Conservation (phyloP, 2,888 invertebrate species). For the Perizoma affinitatum region DNA sequence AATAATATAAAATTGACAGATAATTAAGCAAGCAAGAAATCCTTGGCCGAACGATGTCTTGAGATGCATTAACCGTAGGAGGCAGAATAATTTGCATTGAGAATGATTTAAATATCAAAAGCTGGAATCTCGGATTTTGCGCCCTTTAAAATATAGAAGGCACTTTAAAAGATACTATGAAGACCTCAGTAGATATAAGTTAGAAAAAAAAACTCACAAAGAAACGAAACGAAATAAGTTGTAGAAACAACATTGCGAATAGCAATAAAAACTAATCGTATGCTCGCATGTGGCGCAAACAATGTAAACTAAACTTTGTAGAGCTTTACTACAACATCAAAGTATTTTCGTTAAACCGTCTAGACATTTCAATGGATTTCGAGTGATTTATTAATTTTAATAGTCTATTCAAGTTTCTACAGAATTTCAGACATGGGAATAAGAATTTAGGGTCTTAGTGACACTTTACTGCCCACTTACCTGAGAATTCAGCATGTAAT, state of each 20-base stretch:
- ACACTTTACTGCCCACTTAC: no score
- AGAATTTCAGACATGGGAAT: neutral
- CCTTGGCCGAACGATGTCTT: conserved; percentile 21
- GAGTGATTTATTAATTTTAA: neutral
- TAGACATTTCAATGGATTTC: conserved; percentile 12
- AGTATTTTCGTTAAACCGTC: conserved; percentile 10
- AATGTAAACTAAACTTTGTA: conserved; percentile 25
- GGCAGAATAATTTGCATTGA: conserved; percentile 2
- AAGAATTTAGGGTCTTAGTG: no score
- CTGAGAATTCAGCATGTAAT: no score
- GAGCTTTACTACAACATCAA: conserved; percentile 25
- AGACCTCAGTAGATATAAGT: neutral
- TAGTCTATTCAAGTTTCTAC: no score
- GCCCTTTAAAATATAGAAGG: neutral
- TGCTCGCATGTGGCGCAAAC: conserved; percentile 32
- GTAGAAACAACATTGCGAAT: conserved; percentile 17
- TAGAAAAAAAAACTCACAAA: neutral
- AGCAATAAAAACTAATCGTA: conserved; percentile 27
- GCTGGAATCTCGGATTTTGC: no score
- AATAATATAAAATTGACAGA: conserved; percentile 1
- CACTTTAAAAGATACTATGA: no score
- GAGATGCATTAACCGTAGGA: conserved; percentile 16
- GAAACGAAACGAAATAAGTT: conserved; percentile 12
- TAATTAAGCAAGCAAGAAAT: conserved; percentile 15
- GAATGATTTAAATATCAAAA: neutral